A percentile compares a stretch with the other conserved stretches of the same genome.
Conservation (phyloP, 2,888 invertebrate genomes). For the Cryptus armator region DNA sequence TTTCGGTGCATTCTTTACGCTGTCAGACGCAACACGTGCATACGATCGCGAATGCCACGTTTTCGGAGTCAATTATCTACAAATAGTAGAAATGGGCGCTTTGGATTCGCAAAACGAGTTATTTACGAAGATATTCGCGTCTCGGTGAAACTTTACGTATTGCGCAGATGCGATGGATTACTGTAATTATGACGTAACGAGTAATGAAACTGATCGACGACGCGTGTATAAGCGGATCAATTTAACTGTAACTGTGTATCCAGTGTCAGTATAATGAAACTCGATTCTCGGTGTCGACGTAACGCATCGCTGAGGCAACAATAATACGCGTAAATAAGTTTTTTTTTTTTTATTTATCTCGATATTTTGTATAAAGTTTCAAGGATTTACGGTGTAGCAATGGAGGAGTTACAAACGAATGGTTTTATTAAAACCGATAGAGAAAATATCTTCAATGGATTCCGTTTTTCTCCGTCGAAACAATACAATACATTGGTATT, state of each 20-base stretch:
- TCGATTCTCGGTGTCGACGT: background rate
- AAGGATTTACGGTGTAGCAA: background rate
- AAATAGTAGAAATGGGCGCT: no score
- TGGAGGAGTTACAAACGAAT: slow-evolving; percentile 54
- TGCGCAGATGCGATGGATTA: slow-evolving; percentile 14
- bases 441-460: background rate
- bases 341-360: background rate
- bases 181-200: background rate
- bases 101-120: no score
- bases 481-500: slow-evolving; percentile 85
- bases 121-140: no score
- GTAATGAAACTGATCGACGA: background rate
- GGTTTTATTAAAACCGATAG: slow-evolving; percentile 19
- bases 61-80: no score
- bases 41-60: no score
- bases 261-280: background rate
- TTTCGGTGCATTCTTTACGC: slow-evolving; percentile 1
- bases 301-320: background rate
- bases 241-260: slow-evolving; percentile 12
- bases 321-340: background rate
- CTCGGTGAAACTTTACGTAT: no score
- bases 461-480: background rate
- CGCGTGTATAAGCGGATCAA: slow-evolving; percentile 1
- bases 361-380: slow-evolving; percentile 5
- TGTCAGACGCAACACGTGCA: background rate